A percentile compares a stretch with the other conserved stretches of the same genome.
These are phyloP conservation scores for Lissonota sp. DNA, from an alignment of 2,888 invertebrate genomes.

Conservation along the genomic window DNA sequence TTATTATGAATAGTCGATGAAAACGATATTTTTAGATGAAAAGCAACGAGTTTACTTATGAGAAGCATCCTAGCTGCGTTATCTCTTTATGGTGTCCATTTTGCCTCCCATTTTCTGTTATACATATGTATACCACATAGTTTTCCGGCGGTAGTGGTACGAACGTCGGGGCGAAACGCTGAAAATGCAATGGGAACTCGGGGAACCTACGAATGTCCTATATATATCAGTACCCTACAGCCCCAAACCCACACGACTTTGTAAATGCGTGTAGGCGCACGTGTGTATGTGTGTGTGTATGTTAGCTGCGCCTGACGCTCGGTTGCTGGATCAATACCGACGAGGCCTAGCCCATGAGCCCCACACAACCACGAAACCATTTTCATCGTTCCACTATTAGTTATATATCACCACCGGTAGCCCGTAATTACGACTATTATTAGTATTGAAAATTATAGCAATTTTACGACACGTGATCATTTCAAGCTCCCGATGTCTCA, in stretches of 20 bases:
- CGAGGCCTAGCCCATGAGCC: slow-evolving; percentile 63
- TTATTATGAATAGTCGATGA: too few relatives aligned
- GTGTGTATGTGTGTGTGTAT: slow-evolving; percentile 20
- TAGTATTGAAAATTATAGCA: slow-evolving; percentile 25
- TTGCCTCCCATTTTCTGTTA: too few relatives aligned
- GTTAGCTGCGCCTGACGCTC: slow-evolving; percentile 61
- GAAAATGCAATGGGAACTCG: slow-evolving; percentile 61
- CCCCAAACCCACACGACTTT: slow-evolving; percentile 27
- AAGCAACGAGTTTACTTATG: too few relatives aligned
- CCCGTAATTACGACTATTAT: slow-evolving; percentile 30
- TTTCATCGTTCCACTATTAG: slow-evolving; percentile 52
- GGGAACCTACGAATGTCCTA: slow-evolving; percentile 46
- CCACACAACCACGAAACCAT: slow-evolving; percentile 44
- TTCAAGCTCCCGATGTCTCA: too few relatives aligned
- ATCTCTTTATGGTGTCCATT: too few relatives aligned
- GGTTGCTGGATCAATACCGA: slow-evolving; percentile 65
- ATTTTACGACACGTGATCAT: too few relatives aligned
- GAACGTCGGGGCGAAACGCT: slow-evolving; percentile 57
- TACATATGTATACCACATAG: too few relatives aligned
- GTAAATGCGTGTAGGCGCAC: not conserved
- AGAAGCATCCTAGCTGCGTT: too few relatives aligned
- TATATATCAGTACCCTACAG: slow-evolving; percentile 26
- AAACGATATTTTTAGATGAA: too few relatives aligned
- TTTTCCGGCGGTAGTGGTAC: slow-evolving; percentile 16
- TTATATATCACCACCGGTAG: slow-evolving; percentile 26